phyloP scores from a whole-genome alignment of 30 jellyfish, hydroid and myxozoan genomes.

The Aurelia sp. region DNA sequence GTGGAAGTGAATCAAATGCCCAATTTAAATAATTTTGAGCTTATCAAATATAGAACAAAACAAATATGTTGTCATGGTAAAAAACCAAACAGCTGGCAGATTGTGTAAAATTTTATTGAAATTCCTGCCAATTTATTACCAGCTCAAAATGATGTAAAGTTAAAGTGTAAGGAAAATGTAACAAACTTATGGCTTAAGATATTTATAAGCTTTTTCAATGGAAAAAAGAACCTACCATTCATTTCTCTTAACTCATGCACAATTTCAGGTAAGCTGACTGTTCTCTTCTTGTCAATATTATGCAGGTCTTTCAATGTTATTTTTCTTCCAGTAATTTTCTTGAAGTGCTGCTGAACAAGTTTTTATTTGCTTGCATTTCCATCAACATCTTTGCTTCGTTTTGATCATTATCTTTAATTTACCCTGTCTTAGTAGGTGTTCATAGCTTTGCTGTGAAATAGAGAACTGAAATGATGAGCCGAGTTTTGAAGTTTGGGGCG shows the following conservation, averaged over 20 bases:
- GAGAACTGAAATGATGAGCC: neutral
- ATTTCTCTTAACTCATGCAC: slow-evolving; percentile 21
- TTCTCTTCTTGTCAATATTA: slow-evolving; percentile 5
- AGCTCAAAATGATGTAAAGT: no score
- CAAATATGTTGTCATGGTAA: no score
- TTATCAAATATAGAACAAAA: no score
- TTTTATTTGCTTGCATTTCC: slow-evolving; percentile 32
- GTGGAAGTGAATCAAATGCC: no score
- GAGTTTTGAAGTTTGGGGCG: neutral
- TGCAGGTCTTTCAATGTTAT: slow-evolving; percentile 21
- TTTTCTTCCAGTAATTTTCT: slow-evolving; percentile 28
- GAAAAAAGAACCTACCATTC: neutral
- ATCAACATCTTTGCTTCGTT: neutral
- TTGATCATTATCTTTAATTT: neutral
- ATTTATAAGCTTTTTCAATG: no score
- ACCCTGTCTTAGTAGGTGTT: slow-evolving; percentile 56
- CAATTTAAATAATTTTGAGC: no score
- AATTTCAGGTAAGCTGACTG: slow-evolving; percentile 7
- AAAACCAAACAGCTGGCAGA: no score
- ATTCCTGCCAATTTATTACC: no score
- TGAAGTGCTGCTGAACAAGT: slow-evolving; percentile 6
- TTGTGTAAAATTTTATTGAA: no score
- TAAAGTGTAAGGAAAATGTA: no score
- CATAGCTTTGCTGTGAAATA: slow-evolving; percentile 16
- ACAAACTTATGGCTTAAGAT: no score